These are phyloP conservation scores for Gymnodraco acuticeps DNA, from an alignment of 2,797 vertebrate species.

Conservation along the genomic window DNA sequence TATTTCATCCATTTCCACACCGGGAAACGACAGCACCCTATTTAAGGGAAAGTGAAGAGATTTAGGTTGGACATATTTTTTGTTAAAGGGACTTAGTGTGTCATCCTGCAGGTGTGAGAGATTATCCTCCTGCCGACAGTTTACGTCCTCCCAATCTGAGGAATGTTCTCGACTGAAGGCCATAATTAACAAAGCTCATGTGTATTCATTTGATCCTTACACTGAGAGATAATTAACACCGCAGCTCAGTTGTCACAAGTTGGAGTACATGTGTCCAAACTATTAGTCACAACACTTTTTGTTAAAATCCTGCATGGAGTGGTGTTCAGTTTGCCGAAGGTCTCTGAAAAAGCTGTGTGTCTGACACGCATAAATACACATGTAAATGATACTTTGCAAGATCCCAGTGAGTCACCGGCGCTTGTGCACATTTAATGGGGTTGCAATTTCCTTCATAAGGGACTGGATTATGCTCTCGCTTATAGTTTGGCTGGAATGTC, in stretches of 20 bases:
- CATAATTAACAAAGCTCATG: slow-evolving; percentile 73
- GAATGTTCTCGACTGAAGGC: slow-evolving; percentile 51
- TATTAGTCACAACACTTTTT: slow-evolving; percentile 62
- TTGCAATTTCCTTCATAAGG: slow-evolving; percentile 15
- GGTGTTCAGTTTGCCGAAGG: slow-evolving; percentile 44
- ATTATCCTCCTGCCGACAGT: slow-evolving; percentile 74
- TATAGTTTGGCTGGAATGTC: slow-evolving; percentile 20
- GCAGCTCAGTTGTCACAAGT: slow-evolving; percentile 57
- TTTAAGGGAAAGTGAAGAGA: slow-evolving; percentile 53
- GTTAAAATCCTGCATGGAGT: slow-evolving; percentile 38
- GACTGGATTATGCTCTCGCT: slow-evolving; percentile 27
- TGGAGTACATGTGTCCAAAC: slow-evolving; percentile 60
- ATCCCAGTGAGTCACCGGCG: slow-evolving; percentile 17
- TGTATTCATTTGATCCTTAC: slow-evolving; percentile 77
- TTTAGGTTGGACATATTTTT: slow-evolving; percentile 55
- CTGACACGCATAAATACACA: slow-evolving; percentile 51
- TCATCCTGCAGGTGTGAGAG: slow-evolving; percentile 73
- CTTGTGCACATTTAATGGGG: slow-evolving; percentile 37
- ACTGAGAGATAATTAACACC: slow-evolving; percentile 63
- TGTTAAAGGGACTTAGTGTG: slow-evolving; percentile 55
- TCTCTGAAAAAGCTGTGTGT: slow-evolving; percentile 30
- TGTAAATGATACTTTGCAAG: slow-evolving; percentile 38
- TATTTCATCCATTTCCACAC: slow-evolving; percentile 21
- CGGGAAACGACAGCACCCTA: slow-evolving; percentile 6
- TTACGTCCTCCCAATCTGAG: slow-evolving; percentile 47